Evolutionary conservation across 2,888 invertebrate species (phyloP), one percentile per base, ranked within the genome.

Genomic region (Latheticus oryzae): DNA sequence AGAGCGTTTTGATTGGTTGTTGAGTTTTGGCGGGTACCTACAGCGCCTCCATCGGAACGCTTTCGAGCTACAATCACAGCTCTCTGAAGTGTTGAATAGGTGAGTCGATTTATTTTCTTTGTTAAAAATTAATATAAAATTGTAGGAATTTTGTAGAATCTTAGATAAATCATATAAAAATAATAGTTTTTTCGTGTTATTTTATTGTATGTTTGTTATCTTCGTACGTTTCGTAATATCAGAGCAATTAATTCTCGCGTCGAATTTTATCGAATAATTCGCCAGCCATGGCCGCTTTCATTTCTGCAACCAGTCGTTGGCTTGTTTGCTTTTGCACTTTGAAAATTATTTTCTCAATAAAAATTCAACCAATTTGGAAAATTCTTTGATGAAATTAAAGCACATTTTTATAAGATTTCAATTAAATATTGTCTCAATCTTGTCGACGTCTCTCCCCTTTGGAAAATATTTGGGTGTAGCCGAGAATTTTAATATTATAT

Each of bases 401-500:
- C 62, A 68, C 67, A 74, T 72, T 76, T 75, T 73, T 65, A 32
- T n/a, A n/a, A n/a, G n/a, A n/a, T n/a, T n/a, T n/a, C n/a, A n/a
- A n/a, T n/a, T n/a, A n/a, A n/a, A n/a, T n/a, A n/a, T n/a, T n/a
- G n/a, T n/a, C n/a, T n/a, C n/a, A n/a, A n/a, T n/a, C n/a, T 7
- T 19, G n/a, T 64, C 56, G 63, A 68, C 62, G 33, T 28, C 32
- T 62, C 56, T 64, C 72, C 62, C 26, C 37, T 24, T 57, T 58
- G 67, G 62, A 77, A 77, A 76, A 71, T 74, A 78, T 76, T 77
- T 74, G 76, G 77, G 77, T 78, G 77, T 76, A 70, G 75, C 60
- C 74, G 62, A 58, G 66, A 66, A 74, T 77, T 76, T 76, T 77
- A 76, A 77, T 78, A 75, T 76, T 75, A 67, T 72, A 76, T 76